Percentiles rank a stretch among this genome's conserved stretches.
phyloP scores from a whole-genome alignment of 2,797 vertebrate genomes.

The Taeniopygia guttata region DNA sequence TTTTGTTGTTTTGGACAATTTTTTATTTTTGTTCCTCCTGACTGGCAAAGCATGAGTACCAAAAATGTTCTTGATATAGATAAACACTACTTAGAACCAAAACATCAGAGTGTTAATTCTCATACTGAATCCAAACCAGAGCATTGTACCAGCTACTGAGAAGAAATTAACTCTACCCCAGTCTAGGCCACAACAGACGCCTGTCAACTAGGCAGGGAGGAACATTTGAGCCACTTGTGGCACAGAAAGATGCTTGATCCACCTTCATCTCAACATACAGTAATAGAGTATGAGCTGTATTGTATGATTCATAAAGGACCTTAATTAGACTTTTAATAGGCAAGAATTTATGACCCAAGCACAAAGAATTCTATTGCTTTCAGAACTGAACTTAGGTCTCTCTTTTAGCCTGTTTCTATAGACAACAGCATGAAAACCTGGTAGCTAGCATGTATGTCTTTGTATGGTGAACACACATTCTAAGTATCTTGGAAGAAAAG shows the following conservation, averaged over 20 bases:
- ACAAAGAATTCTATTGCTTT: background rate
- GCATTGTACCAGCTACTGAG: background rate
- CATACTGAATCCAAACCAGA: background rate
- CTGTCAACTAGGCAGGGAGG: background rate
- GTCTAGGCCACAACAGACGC: background rate
- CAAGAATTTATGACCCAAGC: background rate
- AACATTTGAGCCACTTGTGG: background rate
- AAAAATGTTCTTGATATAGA: background rate
- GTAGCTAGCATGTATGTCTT: background rate
- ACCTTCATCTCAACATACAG: background rate
- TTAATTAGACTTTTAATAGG: background rate
- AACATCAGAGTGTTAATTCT: background rate
- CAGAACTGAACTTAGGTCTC: background rate
- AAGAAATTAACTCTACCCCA: background rate
- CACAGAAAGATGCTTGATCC: background rate
- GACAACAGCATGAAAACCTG: background rate
- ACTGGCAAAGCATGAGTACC: background rate
- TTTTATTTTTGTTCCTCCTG: background rate
- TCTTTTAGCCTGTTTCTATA: background rate
- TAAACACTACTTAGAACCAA: background rate
- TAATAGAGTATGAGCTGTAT: background rate
- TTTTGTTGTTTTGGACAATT: background rate
- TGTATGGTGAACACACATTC: accelerated
- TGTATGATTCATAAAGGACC: background rate
- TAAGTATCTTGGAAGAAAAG: background rate